These are phyloP conservation scores for Peucedramus taeniatus DNA, from an alignment of 2,113 vertebrate species.

Conservation along the genomic window DNA sequence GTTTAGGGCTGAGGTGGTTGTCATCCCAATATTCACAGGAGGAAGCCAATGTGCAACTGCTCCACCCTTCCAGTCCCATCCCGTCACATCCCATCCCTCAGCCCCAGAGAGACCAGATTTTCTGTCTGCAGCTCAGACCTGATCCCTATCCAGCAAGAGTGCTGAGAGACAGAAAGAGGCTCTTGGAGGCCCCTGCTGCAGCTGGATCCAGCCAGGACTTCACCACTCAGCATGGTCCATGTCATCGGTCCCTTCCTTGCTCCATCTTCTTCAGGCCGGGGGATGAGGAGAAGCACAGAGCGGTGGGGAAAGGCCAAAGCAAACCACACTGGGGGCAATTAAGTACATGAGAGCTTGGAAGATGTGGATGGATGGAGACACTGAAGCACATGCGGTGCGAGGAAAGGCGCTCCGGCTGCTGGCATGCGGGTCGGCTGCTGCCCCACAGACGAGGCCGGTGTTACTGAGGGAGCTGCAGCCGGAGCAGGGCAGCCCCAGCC, in stretches of 20 bases:
- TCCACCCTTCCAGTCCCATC: background rate
- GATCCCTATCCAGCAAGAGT: background rate
- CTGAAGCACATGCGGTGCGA: conserved; percentile 46
- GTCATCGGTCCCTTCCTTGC: background rate
- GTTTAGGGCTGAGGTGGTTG: background rate
- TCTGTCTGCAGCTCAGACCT: conserved; percentile 5
- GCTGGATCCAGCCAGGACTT: background rate
- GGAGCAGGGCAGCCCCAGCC: background rate
- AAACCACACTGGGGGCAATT: conserved; percentile 9
- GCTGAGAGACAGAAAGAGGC: background rate
- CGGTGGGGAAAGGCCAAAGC: background rate
- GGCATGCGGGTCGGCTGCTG: background rate
- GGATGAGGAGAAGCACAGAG: background rate
- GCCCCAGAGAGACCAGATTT: background rate
- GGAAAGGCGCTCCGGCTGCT: background rate
- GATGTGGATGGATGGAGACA: conserved; percentile 39
- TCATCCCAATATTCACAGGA: background rate
- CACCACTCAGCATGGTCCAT: background rate
- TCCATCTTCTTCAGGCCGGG: conserved; percentile 1
- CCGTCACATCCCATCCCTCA: background rate
- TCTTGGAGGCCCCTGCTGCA: background rate
- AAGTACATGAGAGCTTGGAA: conserved; percentile 40
- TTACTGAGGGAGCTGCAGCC: background rate
- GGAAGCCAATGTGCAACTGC: background rate
- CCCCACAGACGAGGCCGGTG: accelerated